Evolutionary conservation across 2,113 vertebrate genomes (phyloP).

Genomic region (Emberiza fucata): DNA sequence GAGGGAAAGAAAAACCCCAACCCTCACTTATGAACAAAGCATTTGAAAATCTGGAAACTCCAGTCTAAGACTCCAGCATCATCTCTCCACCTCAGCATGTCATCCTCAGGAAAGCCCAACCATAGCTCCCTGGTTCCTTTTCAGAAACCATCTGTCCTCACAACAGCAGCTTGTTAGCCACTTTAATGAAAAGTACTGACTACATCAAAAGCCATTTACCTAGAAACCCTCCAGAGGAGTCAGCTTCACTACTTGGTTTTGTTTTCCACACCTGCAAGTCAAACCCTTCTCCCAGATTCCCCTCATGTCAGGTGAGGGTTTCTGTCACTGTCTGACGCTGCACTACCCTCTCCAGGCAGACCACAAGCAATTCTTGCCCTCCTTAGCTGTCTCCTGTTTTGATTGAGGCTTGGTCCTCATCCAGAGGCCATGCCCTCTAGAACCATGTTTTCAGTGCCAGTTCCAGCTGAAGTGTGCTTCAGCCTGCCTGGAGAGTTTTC

Average conservation of each 20-base stretch:
- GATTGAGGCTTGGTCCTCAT: not conserved
- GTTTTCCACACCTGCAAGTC: not conserved
- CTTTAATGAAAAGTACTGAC: not conserved
- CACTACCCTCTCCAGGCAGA: not conserved
- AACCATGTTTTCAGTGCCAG: not conserved
- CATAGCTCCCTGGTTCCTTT: not conserved
- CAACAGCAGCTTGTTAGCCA: not conserved
- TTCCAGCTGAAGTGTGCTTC: not conserved
- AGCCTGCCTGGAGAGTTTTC: not conserved
- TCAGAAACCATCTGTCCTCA: not conserved
- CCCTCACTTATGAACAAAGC: not conserved
- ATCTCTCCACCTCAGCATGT: not conserved
- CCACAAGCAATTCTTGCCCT: not conserved
- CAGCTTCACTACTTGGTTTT: not conserved
- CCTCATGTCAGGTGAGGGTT: not conserved
- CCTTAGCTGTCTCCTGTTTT: not conserved
- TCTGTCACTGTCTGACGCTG: not conserved
- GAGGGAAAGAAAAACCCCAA: not conserved
- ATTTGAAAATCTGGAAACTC: not conserved
- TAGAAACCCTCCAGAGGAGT: not conserved
- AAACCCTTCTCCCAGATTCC: not conserved
- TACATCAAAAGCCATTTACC: not conserved
- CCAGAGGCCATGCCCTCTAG: not conserved
- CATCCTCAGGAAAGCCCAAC: not conserved
- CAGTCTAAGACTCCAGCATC: not conserved